Conservation (phyloP, 2,797 vertebrate genomes). For the Apogon hyalosoma region DNA sequence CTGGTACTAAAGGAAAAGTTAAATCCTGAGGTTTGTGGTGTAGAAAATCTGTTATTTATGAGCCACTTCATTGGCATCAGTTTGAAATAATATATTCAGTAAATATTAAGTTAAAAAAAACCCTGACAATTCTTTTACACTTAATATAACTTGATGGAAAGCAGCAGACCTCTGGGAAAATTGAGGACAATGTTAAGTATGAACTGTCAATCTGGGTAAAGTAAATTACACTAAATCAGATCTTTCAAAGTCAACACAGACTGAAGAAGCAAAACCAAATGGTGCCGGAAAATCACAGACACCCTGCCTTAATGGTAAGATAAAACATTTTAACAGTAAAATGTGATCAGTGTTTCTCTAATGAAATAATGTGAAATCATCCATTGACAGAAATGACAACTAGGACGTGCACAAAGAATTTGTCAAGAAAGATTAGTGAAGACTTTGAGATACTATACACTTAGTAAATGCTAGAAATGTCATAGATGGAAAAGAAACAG, state of each 20-base stretch:
- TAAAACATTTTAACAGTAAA: constrained; percentile 2
- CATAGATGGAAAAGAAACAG: background rate
- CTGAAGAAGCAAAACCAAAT: background rate
- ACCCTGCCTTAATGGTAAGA: constrained; percentile 1
- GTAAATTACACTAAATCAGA: constrained; percentile 23
- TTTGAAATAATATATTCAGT: constrained; percentile 9
- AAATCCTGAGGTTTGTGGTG: constrained; percentile 2
- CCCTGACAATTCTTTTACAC: background rate
- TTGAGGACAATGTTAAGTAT: background rate
- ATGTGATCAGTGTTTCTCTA: background rate
- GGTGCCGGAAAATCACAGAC: background rate
- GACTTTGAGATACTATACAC: background rate
- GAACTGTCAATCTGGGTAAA: background rate
- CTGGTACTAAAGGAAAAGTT: background rate
- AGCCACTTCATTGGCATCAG: constrained; percentile 2
- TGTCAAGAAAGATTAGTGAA: background rate
- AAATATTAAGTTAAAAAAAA: constrained; percentile 7
- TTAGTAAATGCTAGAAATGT: background rate
- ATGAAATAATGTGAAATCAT: background rate
- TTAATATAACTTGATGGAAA: background rate
- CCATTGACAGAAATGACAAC: background rate
- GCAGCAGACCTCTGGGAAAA: constrained; percentile 10
- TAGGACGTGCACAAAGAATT: too few relatives aligned
- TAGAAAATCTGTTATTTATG: background rate
- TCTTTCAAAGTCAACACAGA: constrained; percentile 9